Evolutionary conservation across 2,888 invertebrate species (phyloP).

Genomic region (Nomada lathburiana): DNA sequence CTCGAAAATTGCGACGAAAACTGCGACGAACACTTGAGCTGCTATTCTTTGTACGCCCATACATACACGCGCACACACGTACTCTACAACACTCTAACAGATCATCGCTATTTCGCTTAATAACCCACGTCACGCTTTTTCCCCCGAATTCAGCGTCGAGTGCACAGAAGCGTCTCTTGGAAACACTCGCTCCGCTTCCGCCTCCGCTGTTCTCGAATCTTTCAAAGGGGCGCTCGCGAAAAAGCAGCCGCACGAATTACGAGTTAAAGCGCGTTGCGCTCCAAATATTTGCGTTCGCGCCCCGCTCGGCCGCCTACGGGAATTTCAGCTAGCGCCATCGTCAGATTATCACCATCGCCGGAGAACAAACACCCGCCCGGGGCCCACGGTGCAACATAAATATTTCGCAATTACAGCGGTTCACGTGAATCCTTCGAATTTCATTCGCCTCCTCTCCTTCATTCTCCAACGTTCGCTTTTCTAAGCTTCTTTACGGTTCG

Average conservation of each 20-base stretch:
- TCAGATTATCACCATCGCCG: constrained; percentile 22
- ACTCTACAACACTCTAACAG: no score
- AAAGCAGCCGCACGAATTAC: constrained; percentile 46
- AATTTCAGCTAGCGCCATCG: constrained; percentile 16
- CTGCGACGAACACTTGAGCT: background rate
- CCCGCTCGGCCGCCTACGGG: constrained; percentile 14
- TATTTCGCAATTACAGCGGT: constrained; percentile 39
- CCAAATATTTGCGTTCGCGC: constrained; percentile 44
- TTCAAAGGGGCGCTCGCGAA: constrained; percentile 23
- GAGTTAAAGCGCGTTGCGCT: constrained; percentile 45
- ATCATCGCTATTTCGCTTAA: background rate
- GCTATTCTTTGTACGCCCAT: no score
- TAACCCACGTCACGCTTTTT: background rate
- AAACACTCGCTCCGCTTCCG: constrained; percentile 1
- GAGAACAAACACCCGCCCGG: constrained; percentile 7
- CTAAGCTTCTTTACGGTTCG: background rate
- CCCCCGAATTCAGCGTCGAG: background rate
- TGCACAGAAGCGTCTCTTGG: background rate
- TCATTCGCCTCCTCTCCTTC: background rate
- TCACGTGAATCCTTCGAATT: constrained; percentile 7
- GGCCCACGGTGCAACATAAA: constrained; percentile 12
- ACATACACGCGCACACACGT: background rate
- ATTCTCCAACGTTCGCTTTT: background rate
- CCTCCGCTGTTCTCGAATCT: background rate
- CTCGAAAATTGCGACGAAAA: background rate